Evolutionary conservation across 2,888 invertebrate species (phyloP).

Genomic region (Netelia melanura): DNA sequence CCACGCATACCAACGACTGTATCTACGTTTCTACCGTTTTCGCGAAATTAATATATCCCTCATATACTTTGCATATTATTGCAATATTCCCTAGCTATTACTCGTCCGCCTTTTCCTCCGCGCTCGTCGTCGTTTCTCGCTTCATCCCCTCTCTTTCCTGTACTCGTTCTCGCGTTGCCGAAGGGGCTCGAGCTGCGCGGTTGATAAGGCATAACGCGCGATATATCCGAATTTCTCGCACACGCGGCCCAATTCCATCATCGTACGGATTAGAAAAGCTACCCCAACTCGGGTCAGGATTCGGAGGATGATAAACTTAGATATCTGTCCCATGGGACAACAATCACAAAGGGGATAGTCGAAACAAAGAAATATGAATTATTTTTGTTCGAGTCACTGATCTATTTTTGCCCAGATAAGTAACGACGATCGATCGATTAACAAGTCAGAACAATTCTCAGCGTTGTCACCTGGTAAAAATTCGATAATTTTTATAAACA

Average conservation of each 20-base stretch:
- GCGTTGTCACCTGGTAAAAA: conserved; percentile 14
- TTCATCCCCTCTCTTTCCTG: conserved; percentile 42
- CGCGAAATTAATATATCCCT: conserved; percentile 85
- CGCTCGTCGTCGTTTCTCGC: conserved; percentile 60
- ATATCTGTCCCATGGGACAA: no score
- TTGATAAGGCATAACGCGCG: conserved; percentile 23
- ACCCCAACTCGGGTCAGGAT: no score
- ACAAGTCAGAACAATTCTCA: neutral
- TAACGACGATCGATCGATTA: no score
- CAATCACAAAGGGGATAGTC: no score
- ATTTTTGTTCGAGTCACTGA: no score
- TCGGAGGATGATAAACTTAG: no score
- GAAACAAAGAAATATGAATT: no score
- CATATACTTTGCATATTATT: conserved; percentile 85
- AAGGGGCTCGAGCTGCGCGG: conserved; percentile 23
- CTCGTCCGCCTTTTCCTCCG: conserved; percentile 79
- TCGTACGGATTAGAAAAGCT: neutral
- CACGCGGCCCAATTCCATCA: neutral
- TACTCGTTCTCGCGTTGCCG: conserved; percentile 45
- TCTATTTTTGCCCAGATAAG: no score
- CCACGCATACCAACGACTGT: conserved; percentile 66
- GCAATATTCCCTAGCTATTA: conserved; percentile 84
- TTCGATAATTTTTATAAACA: conserved; percentile 71
- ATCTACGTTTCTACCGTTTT: conserved; percentile 83
- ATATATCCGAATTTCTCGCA: conserved; percentile 21